Base-by-base conservation (phyloP, 2,888 invertebrate genomes). In the Calliphora vomitoria region DNA sequence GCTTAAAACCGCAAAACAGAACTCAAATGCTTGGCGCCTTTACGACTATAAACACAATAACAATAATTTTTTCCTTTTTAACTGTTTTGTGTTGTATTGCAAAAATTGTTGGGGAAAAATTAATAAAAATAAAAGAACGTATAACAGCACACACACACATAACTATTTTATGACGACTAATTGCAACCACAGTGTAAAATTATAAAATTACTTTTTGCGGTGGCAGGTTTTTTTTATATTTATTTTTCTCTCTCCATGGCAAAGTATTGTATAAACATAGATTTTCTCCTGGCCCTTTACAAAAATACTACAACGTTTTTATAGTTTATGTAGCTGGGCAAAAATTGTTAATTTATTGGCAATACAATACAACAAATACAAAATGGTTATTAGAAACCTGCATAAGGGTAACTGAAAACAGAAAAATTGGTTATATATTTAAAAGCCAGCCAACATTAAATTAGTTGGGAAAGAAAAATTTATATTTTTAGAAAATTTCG, bases 191-290 rank as follows among this genome's bases (percentile, higher is more conserved):
- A 90, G 90, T 91, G 91, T 91, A 91, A 92, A 92, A 88, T 88
- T 92, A 92, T 91, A 91, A 92, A 92, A 92, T 92, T 92, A 91
- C 92, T 92, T 92, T 92, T 91, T 92, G 92, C 41, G 88, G 88
- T 87, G 71, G 58, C n/a, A 53, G 50, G 20, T 15, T 50, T n/a
- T 53, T 25, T 47, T 66, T 74, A 31, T 80, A 38, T 80, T 75
- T 72, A 47, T 79, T 44, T 75, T 38, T 55, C 13, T 53, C 31
- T 50, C 15, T 62, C 15, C 60, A 41, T 15, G 13, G 31, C 11
- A 13, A 15, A 25, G 10, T 47, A 18, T 11, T 74, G 41, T 35
- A 5, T 35, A 6, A 6, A 4, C 35, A 35, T 35, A 35, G 6
- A 35, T 58, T 44, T 8, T 13, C 53, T 8, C 13, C 25, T 8